Evolutionary conservation across 37 sponge, comb jelly and placozoan species (phyloP), one percentile per base, ranked within the genome.

Genomic region (Halisarca cf. caerulea): DNA sequence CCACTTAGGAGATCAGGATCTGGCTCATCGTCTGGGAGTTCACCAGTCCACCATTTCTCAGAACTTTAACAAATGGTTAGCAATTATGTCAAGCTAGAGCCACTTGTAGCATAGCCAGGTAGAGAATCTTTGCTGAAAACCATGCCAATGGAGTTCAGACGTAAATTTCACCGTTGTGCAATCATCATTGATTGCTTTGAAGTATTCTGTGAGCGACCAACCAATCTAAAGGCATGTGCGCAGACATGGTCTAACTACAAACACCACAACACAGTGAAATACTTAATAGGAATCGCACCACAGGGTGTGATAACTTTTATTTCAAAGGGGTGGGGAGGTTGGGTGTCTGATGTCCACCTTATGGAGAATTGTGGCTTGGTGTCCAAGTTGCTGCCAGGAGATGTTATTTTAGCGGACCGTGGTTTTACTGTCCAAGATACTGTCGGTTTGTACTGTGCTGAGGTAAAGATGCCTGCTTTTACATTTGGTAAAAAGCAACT

Each of bases 131-230:
- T 88, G 0, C 47, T 41, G 23, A 68, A 35, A 58, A 93, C 91
- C n/a, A 90, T 90, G 91, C 91, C 94, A 3, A 43, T 34, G 60
- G 79, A 38, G 8, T 93, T 90, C 74, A 42, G 73, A 62, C 40
- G 34, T 11, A 72, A 69, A 8, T 92, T 58, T 83, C 69, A 66
- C n/a, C 30, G 33, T 27, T 87, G 79, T 21, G 82, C 80, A 18
- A 80, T 80, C 3, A 85, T 90, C n/a, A 90, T 93, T 21, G 94
- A 93, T 41, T 93, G 91, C 51, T 93, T 90, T 74, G 91, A 93
- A 39, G 39, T 93, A 25, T 90, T 90, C 45, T 68, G 86, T 30
- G 87, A 92, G 58, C 20, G 83, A 23, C 86, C 92, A 38, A 39
- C 84, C 27, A 88, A 80, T 51, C 60, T 91, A 37, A 39, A 69